Base-by-base conservation (phyloP, 92 coral and sea anemone genomes). In the Phymanthus crucifer region DNA sequence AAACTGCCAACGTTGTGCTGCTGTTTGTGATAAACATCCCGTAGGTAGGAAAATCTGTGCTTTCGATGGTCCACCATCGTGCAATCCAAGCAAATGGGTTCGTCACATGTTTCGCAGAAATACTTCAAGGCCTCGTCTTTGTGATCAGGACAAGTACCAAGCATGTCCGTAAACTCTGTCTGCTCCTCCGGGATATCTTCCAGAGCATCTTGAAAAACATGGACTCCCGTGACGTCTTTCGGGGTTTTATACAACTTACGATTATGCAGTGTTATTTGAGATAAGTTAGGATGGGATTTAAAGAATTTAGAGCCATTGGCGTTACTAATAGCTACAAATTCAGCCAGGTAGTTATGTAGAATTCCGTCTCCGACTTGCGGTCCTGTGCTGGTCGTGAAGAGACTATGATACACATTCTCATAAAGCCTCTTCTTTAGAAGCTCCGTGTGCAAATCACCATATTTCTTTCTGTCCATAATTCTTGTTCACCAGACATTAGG, bases 51-150 rank as follows among this genome's bases (percentile, higher is more conserved):
- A 83, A 86, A 95, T 50, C 89, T 72, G 83, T 95, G 99, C 76
- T 95, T 93, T 71, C 94, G 83, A 66, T 95, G 99, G 17, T 87
- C 92, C 9, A 78, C 75, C 64, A 83, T 89, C 10, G 97, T 95
- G 34, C 99, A 95, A 56, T 95, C 98, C 29, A 95, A 80, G 54
- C 99, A 95, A 52, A 93, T 88, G 32, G 90, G 93, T 40, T 93
- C 99, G 56, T 93, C 96, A 31, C 99, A 95, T 11, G 96, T 93
- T 64, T 95, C 98, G 75, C 99, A 95, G 71, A 93, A 95, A 56
- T 95, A 95, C 89, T 89, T 93, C 66, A 92, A 71, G 19, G 69
- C 76, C 73, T 95, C 99, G 24, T 58, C 73, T 43, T 78, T 83
- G 74, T 92, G 97, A 71, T 92, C 97, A 40, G 97, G 97, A 72